Conservation (phyloP, 2,888 invertebrate genomes). For the Dendrolimus houi region DNA sequence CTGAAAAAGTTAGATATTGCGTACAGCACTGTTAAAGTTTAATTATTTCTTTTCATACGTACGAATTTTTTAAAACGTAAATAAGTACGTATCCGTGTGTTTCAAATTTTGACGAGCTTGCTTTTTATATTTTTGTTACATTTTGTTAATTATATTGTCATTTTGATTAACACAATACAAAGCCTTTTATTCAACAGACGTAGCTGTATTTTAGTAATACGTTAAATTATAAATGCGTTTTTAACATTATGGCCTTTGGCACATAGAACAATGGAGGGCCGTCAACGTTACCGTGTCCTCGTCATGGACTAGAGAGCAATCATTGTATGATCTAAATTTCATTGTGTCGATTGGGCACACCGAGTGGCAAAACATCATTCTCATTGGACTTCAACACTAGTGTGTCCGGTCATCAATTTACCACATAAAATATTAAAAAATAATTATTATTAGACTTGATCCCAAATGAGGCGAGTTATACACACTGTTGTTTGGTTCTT, state of each 20-base stretch:
- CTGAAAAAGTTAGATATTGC: slow-evolving; percentile 61
- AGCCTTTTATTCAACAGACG: too few relatives aligned
- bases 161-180: slow-evolving; percentile 10
- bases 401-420: not conserved
- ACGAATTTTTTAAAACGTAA: slow-evolving; percentile 8
- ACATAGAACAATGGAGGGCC: slow-evolving; percentile 49
- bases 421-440: too few relatives aligned
- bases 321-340: slow-evolving; percentile 59
- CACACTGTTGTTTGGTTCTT: slow-evolving; percentile 5
- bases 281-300: slow-evolving; percentile 46
- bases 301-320: slow-evolving; percentile 60
- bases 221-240: not conserved
- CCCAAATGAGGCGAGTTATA: slow-evolving; percentile 7
- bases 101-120: slow-evolving; percentile 1
- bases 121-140: not conserved
- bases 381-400: slow-evolving; percentile 17
- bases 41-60: slow-evolving; percentile 8
- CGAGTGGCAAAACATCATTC: slow-evolving; percentile 35
- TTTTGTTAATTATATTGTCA: slow-evolving; percentile 2
- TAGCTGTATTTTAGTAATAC: too few relatives aligned
- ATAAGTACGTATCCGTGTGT: slow-evolving; percentile 6
- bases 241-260: not conserved
- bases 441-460: too few relatives aligned
- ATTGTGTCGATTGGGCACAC: slow-evolving; percentile 45
- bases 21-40: slow-evolving; percentile 48